Base-by-base conservation (phyloP, 2,113 vertebrate genomes). In the Oncorhynchus gorbuscha region DNA sequence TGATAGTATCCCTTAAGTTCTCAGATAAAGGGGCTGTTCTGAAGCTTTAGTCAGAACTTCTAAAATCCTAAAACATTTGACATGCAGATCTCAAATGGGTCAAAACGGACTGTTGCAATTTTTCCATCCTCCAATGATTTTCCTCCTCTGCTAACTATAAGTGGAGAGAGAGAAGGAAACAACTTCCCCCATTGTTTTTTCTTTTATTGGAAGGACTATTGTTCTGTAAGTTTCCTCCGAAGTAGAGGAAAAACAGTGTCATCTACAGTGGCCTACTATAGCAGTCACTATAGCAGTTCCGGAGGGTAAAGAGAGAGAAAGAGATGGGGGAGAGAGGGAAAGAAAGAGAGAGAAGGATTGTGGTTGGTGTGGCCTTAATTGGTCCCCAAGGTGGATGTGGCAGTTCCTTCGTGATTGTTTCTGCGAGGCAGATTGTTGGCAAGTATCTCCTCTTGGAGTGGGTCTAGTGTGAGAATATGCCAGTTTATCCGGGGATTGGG, bases 401-500 rank as follows among this genome's bases (percentile, higher is more conserved):
- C 76, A 80, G 71, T 74, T 88, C 45, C 55, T 75, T 77, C 74
- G 1, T 70, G 61, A 89, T 84, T 86, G 83, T 87, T 85, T 81
- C 73, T 39, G 75, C 45, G 14, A 81, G 75, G 61, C 77, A 77
- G 66, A 75, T 81, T 82, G 79, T 76, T 89, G 87, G 79, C 86
- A 87, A 76, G 76, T 59, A n/a, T 81, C 77, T 80, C 45, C 66
- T 77, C 75, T 75, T 84, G 82, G 74, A 62, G 1, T 72, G 76
- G 45, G 75, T 64, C 76, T 77, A 69, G 77, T 89, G 83, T 90
- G 89, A 89, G 85, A 91, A 84, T 77, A 39, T 65, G 67, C 69
- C 65, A 72, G 72, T 83, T 92, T 93, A 90, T 91, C 90, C 85
- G 51, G 74, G 51, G 64, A 75, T 76, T 75, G 26, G 26, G 70